Evolutionary conservation across 37 sponge, comb jelly and placozoan genomes (phyloP), one percentile per base, ranked within the genome.

Genomic region (Dysidea cf. avara): DNA sequence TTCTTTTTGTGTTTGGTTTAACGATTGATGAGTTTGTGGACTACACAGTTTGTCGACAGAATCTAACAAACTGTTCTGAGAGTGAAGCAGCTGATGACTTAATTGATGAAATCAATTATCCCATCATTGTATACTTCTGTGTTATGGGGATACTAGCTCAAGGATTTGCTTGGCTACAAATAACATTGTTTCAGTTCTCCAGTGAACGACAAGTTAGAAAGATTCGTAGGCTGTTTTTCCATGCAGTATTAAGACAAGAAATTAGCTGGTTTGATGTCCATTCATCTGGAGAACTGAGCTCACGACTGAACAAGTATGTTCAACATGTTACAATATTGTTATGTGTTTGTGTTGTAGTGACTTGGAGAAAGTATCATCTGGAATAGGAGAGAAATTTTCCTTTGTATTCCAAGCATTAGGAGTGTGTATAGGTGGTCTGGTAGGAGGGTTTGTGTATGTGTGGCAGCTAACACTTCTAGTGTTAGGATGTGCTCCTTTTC

Each of bases 191-290:
- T 47, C 54, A 48, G 25, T 18, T 38, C n/a, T 29, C 46, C 11
- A 48, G 53, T 7, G 70, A 76, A 7, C 53, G 66, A 25, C 77
- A 76, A 62, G 55, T 66, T 1, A 66, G 37, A 30, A 40, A 43
- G 29, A 63, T 81, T 3, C 69, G 92, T 13, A 35, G 43, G 34
- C 33, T 26, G 33, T 81, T 87, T 65, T 91, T 86, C 78, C 68
- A 52, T 40, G 66, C 86, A 56, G 63, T 91, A n/a, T 63, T 91
- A 61, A 25, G 71, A 34, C 92, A 91, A 50, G 86, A 91, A 40
- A 91, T 86, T 24, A 76, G 76, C 0, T 91, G 92, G 92, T 91
- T 89, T 58, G 92, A 91, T 51, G 47, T 53, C 3, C 61, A 26
- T 50, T 46, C 55, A 38, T 36, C 67, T 4, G 86, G 83, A 61